phyloP scores from a whole-genome alignment of 2,888 invertebrate genomes.

The Tolmerus cingulatus region DNA sequence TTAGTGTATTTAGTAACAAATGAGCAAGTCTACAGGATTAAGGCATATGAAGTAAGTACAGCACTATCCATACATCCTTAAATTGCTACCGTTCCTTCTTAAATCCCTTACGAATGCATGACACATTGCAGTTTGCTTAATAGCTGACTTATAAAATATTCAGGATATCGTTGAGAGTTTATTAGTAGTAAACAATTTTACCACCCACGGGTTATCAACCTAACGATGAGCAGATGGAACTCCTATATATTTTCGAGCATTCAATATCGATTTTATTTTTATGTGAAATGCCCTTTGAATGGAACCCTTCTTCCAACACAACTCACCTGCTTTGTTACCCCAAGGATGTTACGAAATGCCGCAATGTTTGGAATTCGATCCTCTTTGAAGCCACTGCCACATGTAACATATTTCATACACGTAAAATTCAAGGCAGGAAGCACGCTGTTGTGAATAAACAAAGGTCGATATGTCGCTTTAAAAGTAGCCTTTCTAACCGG shows the following conservation, averaged over 20 bases:
- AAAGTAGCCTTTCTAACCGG: not conserved
- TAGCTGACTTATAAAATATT: conserved; percentile 1
- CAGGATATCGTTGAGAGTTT: not conserved
- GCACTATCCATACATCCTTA: not conserved
- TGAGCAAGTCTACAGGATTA: conserved; percentile 63
- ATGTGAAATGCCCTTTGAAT: not conserved
- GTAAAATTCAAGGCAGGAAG: not conserved
- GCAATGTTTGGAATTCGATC: not conserved
- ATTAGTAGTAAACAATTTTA: conserved; percentile 13
- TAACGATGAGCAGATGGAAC: not conserved
- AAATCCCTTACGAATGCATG: not conserved
- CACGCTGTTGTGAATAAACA: not conserved
- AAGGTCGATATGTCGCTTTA: not conserved
- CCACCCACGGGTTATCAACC: conserved; percentile 11
- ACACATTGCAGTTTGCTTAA: conserved; percentile 13
- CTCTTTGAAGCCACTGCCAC: not conserved
- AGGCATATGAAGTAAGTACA: conserved; percentile 62
- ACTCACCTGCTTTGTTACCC: not conserved
- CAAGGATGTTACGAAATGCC: not conserved
- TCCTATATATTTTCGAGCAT: not conserved
- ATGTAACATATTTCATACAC: not conserved
- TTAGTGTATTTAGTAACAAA: conserved; percentile 62
- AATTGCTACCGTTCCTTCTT: not conserved
- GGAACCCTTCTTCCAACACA: not conserved
- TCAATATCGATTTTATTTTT: not conserved